Evolutionary conservation across 2,797 vertebrate species (phyloP), one percentile per base, ranked within the genome.

Genomic region (Glyptemys insculpta): DNA sequence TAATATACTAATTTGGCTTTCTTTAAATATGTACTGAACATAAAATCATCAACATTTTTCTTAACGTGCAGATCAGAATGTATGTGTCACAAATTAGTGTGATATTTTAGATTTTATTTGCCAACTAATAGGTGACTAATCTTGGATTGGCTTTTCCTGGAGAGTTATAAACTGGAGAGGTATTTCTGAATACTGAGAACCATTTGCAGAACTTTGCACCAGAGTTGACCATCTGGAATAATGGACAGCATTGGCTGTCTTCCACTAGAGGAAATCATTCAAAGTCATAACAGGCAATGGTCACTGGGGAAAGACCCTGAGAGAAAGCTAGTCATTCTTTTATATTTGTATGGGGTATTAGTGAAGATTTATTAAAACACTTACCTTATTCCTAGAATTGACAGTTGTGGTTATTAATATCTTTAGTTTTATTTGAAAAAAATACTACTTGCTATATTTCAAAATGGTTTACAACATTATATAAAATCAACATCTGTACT

Each of bases 301-400:
- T 91, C 59, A 93, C 94, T 57, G 83, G 95, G 97, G 95, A 96
- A 91, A 92, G 94, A 83, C 83, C 56, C 19, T 3, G 80, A 91
- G 91, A 85, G 93, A 96, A 94, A 97, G 94, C 88, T 93, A 97
- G 94, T 93, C 95, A 97, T 96, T 92, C 94, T 97, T 95, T 95
- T 92, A 97, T 96, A 96, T 98, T 97, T 98, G 97, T 97, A 78
- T 93, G 95, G 86, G 93, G 93, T 96, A 97, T 94, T 97, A 96
- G 91, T 65, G 93, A 94, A 95, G 96, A 98, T 97, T 97, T 97
- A 98, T 97, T 97, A 97, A 97, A 98, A 97, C 92, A 93, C 89
- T 97, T 96, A 92, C 93, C 96, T 97, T 97, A 96, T 97, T 94
- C 68, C 23, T 91, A 89, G 81, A 76, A 88, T 78, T 95, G 96